Evolutionary conservation across 2,888 invertebrate genomes (phyloP).

Genomic region (Mylabris sibirica): DNA sequence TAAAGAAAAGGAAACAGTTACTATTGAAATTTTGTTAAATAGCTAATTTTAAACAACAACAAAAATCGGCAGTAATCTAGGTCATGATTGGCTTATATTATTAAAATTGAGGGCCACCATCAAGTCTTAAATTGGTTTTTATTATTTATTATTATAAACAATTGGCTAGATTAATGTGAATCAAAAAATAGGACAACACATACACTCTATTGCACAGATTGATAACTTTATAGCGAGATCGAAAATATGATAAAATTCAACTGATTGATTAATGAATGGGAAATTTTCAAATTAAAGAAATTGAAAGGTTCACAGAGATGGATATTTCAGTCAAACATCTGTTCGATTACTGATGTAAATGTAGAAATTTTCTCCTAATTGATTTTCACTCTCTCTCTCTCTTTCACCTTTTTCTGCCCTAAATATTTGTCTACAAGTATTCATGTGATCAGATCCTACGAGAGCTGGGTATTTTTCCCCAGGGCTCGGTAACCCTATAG

Average conservation of each 20-base stretch:
- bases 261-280: not conserved
- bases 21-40: not conserved
- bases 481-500: too few species aligned
- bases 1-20: not conserved
- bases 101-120: not conserved
- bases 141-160: slow-evolving; percentile 1
- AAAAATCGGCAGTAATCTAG: not conserved
- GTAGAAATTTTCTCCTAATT: too few species aligned
- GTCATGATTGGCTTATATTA: not conserved
- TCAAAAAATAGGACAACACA: not conserved
- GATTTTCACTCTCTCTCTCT: too few species aligned
- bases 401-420: too few species aligned
- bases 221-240: too few species aligned
- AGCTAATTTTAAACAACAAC: not conserved
- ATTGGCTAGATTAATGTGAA: not conserved
- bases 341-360: not conserved
- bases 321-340: not conserved
- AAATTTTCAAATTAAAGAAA: too few species aligned
- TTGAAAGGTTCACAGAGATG: too few species aligned
- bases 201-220: too few species aligned
- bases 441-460: too few species aligned
- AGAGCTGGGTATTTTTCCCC: too few species aligned
- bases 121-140: not conserved
- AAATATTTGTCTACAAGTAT: too few species aligned
- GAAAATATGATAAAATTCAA: too few species aligned